Evolutionary conservation across 2,797 vertebrate genomes (phyloP).

Genomic region (Hoplostethus mediterraneus): DNA sequence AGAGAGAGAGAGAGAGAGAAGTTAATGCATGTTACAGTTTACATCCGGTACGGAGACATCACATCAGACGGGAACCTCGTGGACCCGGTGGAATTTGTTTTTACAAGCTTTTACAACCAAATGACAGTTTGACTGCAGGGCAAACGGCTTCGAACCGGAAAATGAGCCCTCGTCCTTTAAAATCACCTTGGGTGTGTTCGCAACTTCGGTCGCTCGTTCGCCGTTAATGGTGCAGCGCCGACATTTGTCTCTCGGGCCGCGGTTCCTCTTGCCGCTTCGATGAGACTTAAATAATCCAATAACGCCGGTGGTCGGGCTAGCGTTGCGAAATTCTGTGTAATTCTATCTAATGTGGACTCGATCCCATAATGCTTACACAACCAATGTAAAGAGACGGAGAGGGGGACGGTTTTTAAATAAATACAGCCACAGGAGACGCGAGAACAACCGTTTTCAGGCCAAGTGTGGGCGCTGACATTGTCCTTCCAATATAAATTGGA

Average conservation of each 20-base stretch:
- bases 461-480: not conserved
- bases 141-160: not conserved
- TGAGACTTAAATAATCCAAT: not conserved
- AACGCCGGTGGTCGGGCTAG: too few species aligned
- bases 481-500: too few species aligned
- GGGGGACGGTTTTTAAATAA: not conserved
- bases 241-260: not conserved
- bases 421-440: not conserved
- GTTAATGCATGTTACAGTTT: too few species aligned
- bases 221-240: not conserved
- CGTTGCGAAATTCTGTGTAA: too few species aligned
- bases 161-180: not conserved
- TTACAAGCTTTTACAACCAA: not conserved
- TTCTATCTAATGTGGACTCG: too few species aligned
- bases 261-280: not conserved
- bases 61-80: conserved; percentile 1
- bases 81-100: conserved; percentile 6
- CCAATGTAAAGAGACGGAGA: not conserved
- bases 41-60: too few species aligned
- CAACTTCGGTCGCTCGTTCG: not conserved
- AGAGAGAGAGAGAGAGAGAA: conserved; percentile 4
- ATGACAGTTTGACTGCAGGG: conserved; percentile 11
- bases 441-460: not conserved
- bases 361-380: not conserved
- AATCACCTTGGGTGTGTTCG: not conserved